Base-by-base conservation (phyloP, 1,140 invertebrate genomes). In the Habropoda laboriosa region DNA sequence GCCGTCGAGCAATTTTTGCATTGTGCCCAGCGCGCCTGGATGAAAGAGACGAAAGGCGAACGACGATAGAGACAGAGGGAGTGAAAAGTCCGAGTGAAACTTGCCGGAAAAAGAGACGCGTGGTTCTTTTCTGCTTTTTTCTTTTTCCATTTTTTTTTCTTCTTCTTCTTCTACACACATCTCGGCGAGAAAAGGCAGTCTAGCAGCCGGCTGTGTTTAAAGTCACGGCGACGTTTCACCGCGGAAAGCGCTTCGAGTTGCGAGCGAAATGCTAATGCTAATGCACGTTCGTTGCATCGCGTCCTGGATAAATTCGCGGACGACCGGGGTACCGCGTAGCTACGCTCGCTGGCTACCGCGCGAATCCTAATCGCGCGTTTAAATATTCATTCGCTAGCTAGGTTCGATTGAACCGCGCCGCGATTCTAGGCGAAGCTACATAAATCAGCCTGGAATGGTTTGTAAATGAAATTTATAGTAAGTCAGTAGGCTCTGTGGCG, bases 1-100 rank as follows among this genome's bases (percentile, higher is more conserved):
- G 66, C 66, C 66, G 75, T 60, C 75, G 75, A 58, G 75, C 75
- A 77, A 77, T 77, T 77, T 71, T 77, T 77, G 66, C 55, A 77
- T 77, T 77, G 75, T 77, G 24, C 42, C n/a, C 21, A n/a, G n/a
- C n/a, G n/a, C 24, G n/a, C 30, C n/a, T n/a, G 75, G 42, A 77
- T 71, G 66, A 77, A 77, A 78, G 67, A 51, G 64, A 45, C 13
- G 32, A 12, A 70, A 70, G 64, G 32, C 45, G 47, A 24, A 30
- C 40, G 30, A 24, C 6, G 21, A 32, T 12, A 35, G 30, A 24
- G 45, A n/a, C 3, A 13, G 53, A n/a, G 21, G 61, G n/a, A n/a
- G n/a, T n/a, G n/a, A n/a, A 66, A 66, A 76, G 61, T 76, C 61
- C 21, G 45, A 75, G 16, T 35, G 49, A 66, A 75, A 64, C 61